Evolutionary conservation across 2,113 vertebrate species (phyloP).

Genomic region (Sigmodon hispidus): DNA sequence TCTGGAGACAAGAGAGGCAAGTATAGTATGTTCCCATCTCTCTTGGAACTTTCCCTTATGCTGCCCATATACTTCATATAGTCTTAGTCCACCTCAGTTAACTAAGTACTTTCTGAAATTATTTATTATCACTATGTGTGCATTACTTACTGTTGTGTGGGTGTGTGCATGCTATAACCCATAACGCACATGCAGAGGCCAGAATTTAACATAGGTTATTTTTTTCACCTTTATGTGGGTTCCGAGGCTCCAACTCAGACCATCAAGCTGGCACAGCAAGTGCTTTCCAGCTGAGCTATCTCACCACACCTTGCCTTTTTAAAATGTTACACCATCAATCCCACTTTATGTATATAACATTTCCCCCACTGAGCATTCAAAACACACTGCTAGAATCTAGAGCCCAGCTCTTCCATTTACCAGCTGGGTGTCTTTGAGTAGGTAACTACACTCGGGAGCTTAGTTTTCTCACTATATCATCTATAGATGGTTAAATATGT

Average conservation of each 20-base stretch:
- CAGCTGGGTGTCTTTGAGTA: background rate
- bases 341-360: background rate
- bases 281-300: background rate
- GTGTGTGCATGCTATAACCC: too few species aligned
- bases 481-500: background rate
- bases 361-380: background rate
- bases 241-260: background rate
- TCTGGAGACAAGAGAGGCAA: background rate
- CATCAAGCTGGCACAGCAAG: too few species aligned
- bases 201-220: background rate
- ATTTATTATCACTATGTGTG: background rate
- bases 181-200: background rate
- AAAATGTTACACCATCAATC: background rate
- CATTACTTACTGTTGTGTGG: background rate
- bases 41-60: background rate
- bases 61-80: background rate
- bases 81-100: background rate
- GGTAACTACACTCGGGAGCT: background rate
- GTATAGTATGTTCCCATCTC: too few species aligned
- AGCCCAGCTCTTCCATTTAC: background rate
- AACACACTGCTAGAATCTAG: background rate
- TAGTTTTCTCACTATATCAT: background rate
- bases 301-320: background rate
- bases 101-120: background rate
- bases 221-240: background rate